phyloP scores from a whole-genome alignment of 92 coral and sea anemone genomes.

The Parazoanthus atlanticus region DNA sequence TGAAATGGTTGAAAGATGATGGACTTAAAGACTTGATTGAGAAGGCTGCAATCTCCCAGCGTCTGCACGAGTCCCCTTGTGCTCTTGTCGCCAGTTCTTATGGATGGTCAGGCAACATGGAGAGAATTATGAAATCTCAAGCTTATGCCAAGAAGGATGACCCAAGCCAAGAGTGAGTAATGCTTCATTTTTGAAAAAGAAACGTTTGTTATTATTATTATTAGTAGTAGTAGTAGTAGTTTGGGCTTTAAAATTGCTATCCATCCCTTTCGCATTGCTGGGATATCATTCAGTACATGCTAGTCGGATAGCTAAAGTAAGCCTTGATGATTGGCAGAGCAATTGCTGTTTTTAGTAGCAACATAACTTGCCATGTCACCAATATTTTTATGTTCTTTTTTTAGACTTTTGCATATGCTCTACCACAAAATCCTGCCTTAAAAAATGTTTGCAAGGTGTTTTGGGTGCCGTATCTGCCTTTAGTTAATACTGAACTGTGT shows the following conservation, averaged over 20 bases:
- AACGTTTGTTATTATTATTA: too few species aligned
- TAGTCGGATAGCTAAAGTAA: constrained; percentile 53
- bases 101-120: constrained; percentile 99
- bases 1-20: constrained; percentile 98
- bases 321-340: constrained; percentile 25
- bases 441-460: too few species aligned
- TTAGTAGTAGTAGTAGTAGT: neutral
- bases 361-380: constrained; percentile 23
- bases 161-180: constrained; percentile 92
- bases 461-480: neutral
- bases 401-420: neutral
- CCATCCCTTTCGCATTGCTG: constrained; percentile 70
- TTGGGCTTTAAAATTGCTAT: constrained; percentile 33
- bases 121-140: constrained; percentile 95
- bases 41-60: constrained; percentile 93
- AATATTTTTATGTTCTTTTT: neutral
- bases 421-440: neutral
- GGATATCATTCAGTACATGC: constrained; percentile 43
- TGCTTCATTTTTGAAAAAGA: neutral
- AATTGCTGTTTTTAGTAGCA: neutral
- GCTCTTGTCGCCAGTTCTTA: constrained; percentile 99
- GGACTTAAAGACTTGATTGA: constrained; percentile 93
- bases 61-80: constrained; percentile 95
- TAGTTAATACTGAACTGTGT: too few species aligned
- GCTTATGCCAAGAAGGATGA: constrained; percentile 95